Base-by-base conservation (phyloP, 2,797 vertebrate genomes). In the Dryobates pubescens region DNA sequence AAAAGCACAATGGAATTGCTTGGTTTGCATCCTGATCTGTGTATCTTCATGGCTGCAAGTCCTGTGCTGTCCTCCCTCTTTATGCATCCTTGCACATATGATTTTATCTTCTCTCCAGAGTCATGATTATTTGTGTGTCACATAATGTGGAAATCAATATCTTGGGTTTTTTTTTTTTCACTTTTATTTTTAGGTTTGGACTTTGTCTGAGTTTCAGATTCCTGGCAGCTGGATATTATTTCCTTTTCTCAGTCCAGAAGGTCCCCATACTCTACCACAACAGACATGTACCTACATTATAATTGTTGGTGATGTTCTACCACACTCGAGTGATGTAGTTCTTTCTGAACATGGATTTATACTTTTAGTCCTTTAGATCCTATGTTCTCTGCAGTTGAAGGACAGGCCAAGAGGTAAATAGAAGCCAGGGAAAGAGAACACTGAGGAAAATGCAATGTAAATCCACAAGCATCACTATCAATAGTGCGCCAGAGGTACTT, bases 251-350 rank as follows among this genome's bases (percentile, higher is more conserved):
- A 67, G 23, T 76, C 38, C 26, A 38, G 62, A 75, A 86, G 16
- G 41, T 62, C 68, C 29, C 59, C 41, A 18, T 58, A 59, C 17
- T 90, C 70, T 51, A 45, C 49, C 18, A 27, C 2, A 12, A 67
- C 30, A 76, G 13, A 43, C 0, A 0, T 11, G 36, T 45, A 47
- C 47, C 72, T 36, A 2, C 1, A 0, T 47, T 63, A 26, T 3
- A 67, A 53, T 29, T 9, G 0, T 6, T 22, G 23, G 14, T 78
- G 72, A 69, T 0, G 3, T 76, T 32, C 49, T 69, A n/a, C 43
- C 51, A 15, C 14, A 12, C 29, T 61, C 29, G 7, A 12, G 11
- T 0, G 9, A 88, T 5, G 26, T 23, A 61, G 20, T 19, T 90
- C 1, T 0, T 30, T 59, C 82, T 78, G 38, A 90, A 47, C 20